phyloP scores from a whole-genome alignment of 1,140 invertebrate genomes.

The Ladona fulva region DNA sequence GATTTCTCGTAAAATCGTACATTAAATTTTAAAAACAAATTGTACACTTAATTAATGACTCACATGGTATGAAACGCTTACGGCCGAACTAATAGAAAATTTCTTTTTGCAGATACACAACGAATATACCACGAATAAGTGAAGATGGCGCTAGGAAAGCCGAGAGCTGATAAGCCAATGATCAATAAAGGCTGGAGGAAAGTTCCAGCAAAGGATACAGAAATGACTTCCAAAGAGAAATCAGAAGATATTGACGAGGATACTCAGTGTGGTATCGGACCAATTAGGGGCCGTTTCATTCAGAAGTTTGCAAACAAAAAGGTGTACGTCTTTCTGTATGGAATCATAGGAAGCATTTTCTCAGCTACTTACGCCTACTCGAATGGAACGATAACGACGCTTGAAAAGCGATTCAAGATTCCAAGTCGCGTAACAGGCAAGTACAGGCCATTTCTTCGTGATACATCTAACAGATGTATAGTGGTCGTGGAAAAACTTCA shows the following conservation, averaged over 20 bases:
- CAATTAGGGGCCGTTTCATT: slow-evolving; percentile 20
- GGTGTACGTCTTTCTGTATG: slow-evolving; percentile 61
- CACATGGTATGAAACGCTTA: no score
- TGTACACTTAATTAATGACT: no score
- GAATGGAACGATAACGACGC: slow-evolving; percentile 65
- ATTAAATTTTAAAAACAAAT: no score
- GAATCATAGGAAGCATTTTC: slow-evolving; percentile 60
- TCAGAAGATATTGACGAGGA: background rate
- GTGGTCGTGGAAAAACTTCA: no score
- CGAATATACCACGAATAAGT: background rate
- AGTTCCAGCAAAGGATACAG: background rate
- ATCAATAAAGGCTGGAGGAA: background rate
- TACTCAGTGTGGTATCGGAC: slow-evolving; percentile 4
- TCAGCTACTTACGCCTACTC: slow-evolving; percentile 68
- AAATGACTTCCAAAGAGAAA: background rate
- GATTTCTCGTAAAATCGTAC: no score
- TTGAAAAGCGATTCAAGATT: slow-evolving; percentile 73
- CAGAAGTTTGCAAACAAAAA: slow-evolving; percentile 62
- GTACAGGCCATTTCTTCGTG: no score
- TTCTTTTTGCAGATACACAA: no score
- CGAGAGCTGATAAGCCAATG: background rate
- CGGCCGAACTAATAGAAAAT: no score
- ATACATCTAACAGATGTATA: no score
- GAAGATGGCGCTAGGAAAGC: background rate
- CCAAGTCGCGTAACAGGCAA: slow-evolving; percentile 62